Evolutionary conservation across 2,797 vertebrate genomes (phyloP).

Genomic region (Sus cebifrons): DNA sequence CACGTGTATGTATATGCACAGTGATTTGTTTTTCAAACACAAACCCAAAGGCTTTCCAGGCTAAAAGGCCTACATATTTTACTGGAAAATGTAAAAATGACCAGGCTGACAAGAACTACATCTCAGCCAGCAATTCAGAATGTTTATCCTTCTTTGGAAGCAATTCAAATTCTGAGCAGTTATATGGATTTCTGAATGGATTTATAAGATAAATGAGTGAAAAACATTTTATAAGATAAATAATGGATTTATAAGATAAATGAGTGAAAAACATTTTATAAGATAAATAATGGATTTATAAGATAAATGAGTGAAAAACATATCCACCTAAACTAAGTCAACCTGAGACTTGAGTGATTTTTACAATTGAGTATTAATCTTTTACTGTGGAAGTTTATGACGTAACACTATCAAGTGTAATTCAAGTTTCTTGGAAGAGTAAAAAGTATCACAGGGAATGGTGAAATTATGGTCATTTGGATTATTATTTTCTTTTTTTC

Average conservation of each 20-base stretch:
- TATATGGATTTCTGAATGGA: slow-evolving; percentile 70
- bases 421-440: background rate
- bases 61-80: slow-evolving; percentile 57
- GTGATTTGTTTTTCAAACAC: slow-evolving; percentile 29
- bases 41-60: slow-evolving; percentile 9
- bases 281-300: slow-evolving; percentile 58
- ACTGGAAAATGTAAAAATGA: slow-evolving; percentile 45
- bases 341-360: slow-evolving; percentile 32
- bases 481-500: background rate
- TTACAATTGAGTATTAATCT: slow-evolving; percentile 46
- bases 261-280: background rate
- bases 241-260: slow-evolving; percentile 68
- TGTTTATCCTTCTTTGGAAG: slow-evolving; percentile 47
- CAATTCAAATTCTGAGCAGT: slow-evolving; percentile 56
- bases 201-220: slow-evolving; percentile 54
- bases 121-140: slow-evolving; percentile 12
- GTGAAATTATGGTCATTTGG: background rate
- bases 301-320: slow-evolving; percentile 41
- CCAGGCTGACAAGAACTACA: background rate
- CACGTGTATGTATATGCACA: no score
- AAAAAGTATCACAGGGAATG: background rate
- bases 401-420: background rate
- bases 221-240: background rate
- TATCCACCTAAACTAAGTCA: slow-evolving; percentile 13
- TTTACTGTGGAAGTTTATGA: slow-evolving; percentile 36